Base-by-base conservation (phyloP, 2,888 invertebrate species). In the Craniophora ligustri region DNA sequence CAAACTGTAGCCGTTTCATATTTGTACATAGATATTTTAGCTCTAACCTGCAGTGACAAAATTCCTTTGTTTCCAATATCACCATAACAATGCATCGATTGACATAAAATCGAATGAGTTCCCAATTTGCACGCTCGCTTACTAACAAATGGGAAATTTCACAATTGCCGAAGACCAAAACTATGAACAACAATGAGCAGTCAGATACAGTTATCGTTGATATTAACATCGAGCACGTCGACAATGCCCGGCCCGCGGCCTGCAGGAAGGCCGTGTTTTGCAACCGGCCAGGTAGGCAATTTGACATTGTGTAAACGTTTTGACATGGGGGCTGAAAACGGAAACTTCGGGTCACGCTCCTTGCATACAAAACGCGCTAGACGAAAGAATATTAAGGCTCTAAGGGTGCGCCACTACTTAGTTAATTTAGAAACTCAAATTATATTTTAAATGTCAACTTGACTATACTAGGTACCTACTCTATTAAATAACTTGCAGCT, bases 241-340 rank as follows among this genome's bases (percentile, higher is more conserved):
- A 83, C 82, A 82, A 84, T 76, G 74, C 64, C 56, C 56, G 71
- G 67, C 68, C 72, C 72, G 81, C 56, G 71, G 67, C 68, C 72
- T 72, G 81, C 82, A 82, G 87, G 85, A 84, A 86, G 85, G 86
- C 71, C 79, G 76, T 73, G 77, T 87, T 87, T 87, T 81, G 87
- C 86, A 87, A 88, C 74, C 76, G 66, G 70, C 66, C 85, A 86
- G 86, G 83, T 84, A 81, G 80, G 75, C 85, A 84, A 87, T 87
- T 87, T 85, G 87, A 88, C 87, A 88, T 89, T 90, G 89, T 88
- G 87, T 85, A 86, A 89, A 88, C 85, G 87, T 88, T 89, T 87
- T 87, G 85, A 87, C 86, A 85, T 86, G 82, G 83, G 77, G 81
- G 79, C 85, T 85, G 76, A 85, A 86, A 88, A 86, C 88, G 90